These are phyloP conservation scores for Drosophila auraria DNA, from an alignment of 1,140 invertebrate genomes.

Conservation along the genomic window DNA sequence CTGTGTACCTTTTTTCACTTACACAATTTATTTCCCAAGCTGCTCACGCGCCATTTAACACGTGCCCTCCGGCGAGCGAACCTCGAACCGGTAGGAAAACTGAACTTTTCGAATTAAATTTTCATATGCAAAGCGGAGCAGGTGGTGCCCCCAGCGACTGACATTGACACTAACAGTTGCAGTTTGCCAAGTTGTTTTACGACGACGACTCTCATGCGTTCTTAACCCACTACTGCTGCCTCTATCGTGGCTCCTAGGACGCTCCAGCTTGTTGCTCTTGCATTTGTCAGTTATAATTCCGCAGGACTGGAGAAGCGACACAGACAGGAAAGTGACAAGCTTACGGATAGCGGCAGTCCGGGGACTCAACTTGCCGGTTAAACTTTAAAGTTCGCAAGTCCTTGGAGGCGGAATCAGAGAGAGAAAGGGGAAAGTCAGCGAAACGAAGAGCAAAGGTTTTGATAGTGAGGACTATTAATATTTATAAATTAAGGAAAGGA, in stretches of 20 bases:
- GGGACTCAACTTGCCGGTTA: constrained; percentile 14
- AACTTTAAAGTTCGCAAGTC: constrained; percentile 36
- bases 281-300: constrained; percentile 62
- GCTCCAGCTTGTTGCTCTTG: constrained; percentile 19
- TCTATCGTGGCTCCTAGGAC: background rate
- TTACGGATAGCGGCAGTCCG: constrained; percentile 12
- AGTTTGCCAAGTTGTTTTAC: constrained; percentile 65
- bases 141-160: constrained; percentile 59
- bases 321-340: constrained; percentile 24
- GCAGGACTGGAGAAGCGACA: constrained; percentile 25
- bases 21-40: constrained; percentile 60
- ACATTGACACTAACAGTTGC: constrained; percentile 70
- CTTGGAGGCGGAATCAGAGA: no score
- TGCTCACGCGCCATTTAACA: constrained; percentile 70
- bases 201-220: constrained; percentile 35
- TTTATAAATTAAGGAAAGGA: background rate
- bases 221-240: constrained; percentile 6
- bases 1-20: constrained; percentile 36
- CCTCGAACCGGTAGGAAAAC: constrained; percentile 4
- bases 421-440: background rate
- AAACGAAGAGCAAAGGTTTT: constrained; percentile 1
- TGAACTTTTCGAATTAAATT: constrained; percentile 78
- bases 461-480: background rate
- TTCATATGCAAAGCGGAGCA: constrained; percentile 66
- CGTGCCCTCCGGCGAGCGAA: constrained; percentile 15